These are phyloP conservation scores for Entosphenus tridentatus DNA, from an alignment of 2,113 vertebrate species.

Conservation along the genomic window DNA sequence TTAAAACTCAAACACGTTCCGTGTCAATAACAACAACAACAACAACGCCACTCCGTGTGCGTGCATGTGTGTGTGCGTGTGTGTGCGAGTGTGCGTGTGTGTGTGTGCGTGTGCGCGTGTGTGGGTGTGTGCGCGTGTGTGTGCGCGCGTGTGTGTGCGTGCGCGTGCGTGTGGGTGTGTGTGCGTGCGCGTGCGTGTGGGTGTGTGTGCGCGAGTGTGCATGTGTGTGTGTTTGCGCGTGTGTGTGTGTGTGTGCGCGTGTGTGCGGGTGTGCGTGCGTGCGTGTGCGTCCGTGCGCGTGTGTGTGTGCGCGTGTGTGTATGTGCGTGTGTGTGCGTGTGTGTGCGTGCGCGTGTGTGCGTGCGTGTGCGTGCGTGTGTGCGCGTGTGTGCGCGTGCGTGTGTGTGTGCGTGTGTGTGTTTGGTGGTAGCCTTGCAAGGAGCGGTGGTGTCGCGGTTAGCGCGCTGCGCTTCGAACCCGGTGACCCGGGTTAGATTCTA, in stretches of 20 bases:
- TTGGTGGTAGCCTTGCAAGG: no score
- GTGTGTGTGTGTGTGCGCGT: neutral
- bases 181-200: neutral
- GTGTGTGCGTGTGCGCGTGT: neutral
- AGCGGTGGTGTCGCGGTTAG: no score
- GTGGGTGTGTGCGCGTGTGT: neutral
- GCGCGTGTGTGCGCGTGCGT: neutral
- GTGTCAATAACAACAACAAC: conserved; percentile 1
- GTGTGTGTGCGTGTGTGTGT: neutral
- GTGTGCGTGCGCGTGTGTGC: neutral
- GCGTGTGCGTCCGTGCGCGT: neutral
- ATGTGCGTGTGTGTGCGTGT: neutral
- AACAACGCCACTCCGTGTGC: neutral
- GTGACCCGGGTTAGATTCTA: no score
- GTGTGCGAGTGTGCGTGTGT: neutral
- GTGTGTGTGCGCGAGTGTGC: neutral
- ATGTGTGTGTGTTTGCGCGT: neutral
- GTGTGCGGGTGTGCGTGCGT: neutral
- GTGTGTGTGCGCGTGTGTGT: neutral
- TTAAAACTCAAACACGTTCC: neutral
- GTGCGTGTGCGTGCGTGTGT: neutral
- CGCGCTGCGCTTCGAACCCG: no score
- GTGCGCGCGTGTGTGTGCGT: neutral
- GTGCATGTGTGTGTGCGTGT: neutral
- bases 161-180: neutral